Evolutionary conservation across 2,888 invertebrate species (phyloP), one percentile per base, ranked within the genome.

Genomic region (Polietes domitor): DNA sequence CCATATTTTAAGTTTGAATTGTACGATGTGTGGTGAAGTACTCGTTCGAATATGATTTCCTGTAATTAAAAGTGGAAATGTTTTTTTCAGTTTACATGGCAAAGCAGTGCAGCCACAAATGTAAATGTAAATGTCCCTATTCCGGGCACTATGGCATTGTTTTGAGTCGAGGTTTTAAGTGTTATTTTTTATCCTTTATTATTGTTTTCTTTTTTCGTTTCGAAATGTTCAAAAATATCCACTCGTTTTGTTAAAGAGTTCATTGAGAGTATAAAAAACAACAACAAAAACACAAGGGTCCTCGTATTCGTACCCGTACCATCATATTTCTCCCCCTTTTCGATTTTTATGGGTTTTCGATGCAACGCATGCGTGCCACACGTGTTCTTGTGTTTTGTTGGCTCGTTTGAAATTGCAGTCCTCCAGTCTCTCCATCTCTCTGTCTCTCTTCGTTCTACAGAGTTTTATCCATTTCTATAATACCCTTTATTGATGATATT

Each of bases 331-430:
- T 32, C 26, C 28, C 55, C 58, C 68, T 65, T 68, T 26, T 71
- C n/a, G 61, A n/a, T 53, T 71, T 80, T 71, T 68, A 71, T 41
- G 73, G 58, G 21, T 61, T 65, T 58, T 58, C 63, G 58, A 41
- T 61, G 74, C 43, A 71, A 74, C 77, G 85, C 85, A 85, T 85
- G 85, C 85, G 85, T 85, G 83, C 77, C 83, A 82, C 85, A 85
- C 85, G 85, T 85, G 85, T 82, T 82, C 55, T 19, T 78, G 80
- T 37, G 37, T 9, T 37, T 37, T 7, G n/a, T 41, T 74, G 7
- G 21, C 5, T 6, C 73, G n/a, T 58, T 43, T 53, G 3, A n/a
- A n/a, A n/a, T n/a, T n/a, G 12, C 3, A 24, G 17, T 73, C 61
- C 24, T 12, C 24, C 19, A 2, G 21, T 76, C 19, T 74, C 53